Evolutionary conservation across 35 echinoderm and acorn worm species (phyloP).

Genomic region (Amphiura filiformis): DNA sequence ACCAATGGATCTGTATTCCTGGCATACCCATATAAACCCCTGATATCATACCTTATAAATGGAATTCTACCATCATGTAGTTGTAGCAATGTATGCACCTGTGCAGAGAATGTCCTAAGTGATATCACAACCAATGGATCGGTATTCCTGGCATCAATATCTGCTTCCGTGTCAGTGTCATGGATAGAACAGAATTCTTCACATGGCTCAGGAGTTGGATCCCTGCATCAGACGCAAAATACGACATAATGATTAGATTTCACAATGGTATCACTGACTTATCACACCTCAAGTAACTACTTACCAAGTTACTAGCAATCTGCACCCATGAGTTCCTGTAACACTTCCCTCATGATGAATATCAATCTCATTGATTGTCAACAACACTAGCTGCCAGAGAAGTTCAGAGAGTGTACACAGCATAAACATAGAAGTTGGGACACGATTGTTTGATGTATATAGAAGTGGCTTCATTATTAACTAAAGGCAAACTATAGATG

Average conservation of each 20-base stretch:
- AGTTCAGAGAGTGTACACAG: too few relatives aligned
- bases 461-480: too few relatives aligned
- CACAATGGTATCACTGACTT: neutral
- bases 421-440: too few relatives aligned
- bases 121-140: slow-evolving; percentile 57
- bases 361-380: too few relatives aligned
- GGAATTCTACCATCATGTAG: slow-evolving; percentile 81
- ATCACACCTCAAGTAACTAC: neutral
- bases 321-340: too few relatives aligned
- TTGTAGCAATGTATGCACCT: slow-evolving; percentile 74
- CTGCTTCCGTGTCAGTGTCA: slow-evolving; percentile 33
- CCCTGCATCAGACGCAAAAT: slow-evolving; percentile 36
- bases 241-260: neutral
- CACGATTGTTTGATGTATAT: too few relatives aligned
- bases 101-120: slow-evolving; percentile 70
- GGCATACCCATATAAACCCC: too few relatives aligned
- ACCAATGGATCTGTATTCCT: too few relatives aligned
- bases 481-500: too few relatives aligned
- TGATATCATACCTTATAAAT: slow-evolving; percentile 88
- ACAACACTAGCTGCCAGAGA: too few relatives aligned
- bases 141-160: slow-evolving; percentile 28
- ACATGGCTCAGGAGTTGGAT: slow-evolving; percentile 69
- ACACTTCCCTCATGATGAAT: neutral
- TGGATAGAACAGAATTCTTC: slow-evolving; percentile 70
- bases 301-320: neutral